A percentile compares a stretch with the other conserved stretches of the same genome.
Evolutionary conservation across 2,113 vertebrate genomes (phyloP).

Genomic region (Zosterops borbonicus): DNA sequence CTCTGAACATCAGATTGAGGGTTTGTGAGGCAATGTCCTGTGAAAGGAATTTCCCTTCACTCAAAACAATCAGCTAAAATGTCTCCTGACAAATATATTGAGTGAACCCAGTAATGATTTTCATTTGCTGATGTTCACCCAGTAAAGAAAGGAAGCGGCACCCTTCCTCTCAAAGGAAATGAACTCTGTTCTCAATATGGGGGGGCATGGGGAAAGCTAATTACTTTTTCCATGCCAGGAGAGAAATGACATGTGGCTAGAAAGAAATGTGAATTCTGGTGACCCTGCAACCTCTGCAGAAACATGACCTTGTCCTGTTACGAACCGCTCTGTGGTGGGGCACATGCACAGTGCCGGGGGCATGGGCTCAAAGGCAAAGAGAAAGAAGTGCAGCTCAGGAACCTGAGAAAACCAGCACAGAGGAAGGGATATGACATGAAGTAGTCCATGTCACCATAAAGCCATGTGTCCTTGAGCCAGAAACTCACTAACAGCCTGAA

Average conservation of each 20-base stretch:
- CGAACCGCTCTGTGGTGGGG: not conserved
- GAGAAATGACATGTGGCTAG: constrained; percentile 54
- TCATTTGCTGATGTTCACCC: constrained; percentile 61
- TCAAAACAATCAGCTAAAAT: constrained; percentile 20
- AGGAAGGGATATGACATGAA: not conserved
- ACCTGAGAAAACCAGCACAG: not conserved
- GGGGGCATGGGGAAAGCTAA: constrained; percentile 30
- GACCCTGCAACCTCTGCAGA: constrained; percentile 32
- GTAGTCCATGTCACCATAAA: not conserved
- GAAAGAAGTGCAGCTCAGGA: not conserved
- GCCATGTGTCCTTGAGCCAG: not conserved
- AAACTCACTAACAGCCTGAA: not conserved
- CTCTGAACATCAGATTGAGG: not conserved
- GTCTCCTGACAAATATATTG: constrained; percentile 42
- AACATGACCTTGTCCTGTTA: constrained; percentile 37
- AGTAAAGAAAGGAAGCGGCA: constrained; percentile 57
- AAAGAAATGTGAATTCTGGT: constrained; percentile 51
- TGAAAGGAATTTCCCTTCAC: constrained; percentile 40
- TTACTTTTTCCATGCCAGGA: constrained; percentile 65
- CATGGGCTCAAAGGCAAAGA: not conserved
- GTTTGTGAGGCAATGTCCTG: constrained; percentile 9
- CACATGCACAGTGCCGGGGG: rapidly evolving
- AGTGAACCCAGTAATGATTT: constrained; percentile 49
- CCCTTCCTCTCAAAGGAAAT: constrained; percentile 69
- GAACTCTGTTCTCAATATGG: constrained; percentile 51